phyloP scores from a whole-genome alignment of 2,797 vertebrate genomes.

The Spondyliosoma cantharus region DNA sequence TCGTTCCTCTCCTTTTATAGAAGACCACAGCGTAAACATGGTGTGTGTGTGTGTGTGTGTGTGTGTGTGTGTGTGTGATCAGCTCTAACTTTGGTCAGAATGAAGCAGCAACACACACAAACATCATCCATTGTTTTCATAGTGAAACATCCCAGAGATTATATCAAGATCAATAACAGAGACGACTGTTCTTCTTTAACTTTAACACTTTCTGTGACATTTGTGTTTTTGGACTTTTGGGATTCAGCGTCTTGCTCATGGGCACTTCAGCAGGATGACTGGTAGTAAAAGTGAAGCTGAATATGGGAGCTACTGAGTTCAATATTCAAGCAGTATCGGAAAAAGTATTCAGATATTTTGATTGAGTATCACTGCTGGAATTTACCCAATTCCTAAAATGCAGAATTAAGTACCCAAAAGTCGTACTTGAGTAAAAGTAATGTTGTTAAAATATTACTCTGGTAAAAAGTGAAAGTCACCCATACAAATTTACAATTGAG shows the following conservation, averaged over 20 bases:
- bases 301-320: too few relatives aligned
- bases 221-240: not conserved
- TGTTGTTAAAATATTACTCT: too few relatives aligned
- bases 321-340: too few relatives aligned
- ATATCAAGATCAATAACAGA: not conserved
- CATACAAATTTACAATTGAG: too few relatives aligned
- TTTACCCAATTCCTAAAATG: too few relatives aligned
- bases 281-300: too few relatives aligned
- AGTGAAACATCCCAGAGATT: not conserved
- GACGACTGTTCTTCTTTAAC: not conserved
- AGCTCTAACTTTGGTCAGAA: slow-evolving; percentile 32
- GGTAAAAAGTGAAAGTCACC: too few relatives aligned
- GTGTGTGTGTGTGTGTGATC: slow-evolving; percentile 26
- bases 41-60: slow-evolving; percentile 12
- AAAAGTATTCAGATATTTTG: too few relatives aligned
- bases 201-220: not conserved
- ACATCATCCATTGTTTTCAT: not conserved
- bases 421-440: too few relatives aligned
- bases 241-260: not conserved
- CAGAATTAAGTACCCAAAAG: too few relatives aligned
- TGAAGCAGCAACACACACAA: not conserved
- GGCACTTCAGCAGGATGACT: not conserved
- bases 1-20: slow-evolving; percentile 82
- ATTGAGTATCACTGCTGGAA: too few relatives aligned
- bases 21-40: slow-evolving; percentile 45